Conservation (phyloP, 2,113 vertebrate species). For the Tauraco erythrolophus region DNA sequence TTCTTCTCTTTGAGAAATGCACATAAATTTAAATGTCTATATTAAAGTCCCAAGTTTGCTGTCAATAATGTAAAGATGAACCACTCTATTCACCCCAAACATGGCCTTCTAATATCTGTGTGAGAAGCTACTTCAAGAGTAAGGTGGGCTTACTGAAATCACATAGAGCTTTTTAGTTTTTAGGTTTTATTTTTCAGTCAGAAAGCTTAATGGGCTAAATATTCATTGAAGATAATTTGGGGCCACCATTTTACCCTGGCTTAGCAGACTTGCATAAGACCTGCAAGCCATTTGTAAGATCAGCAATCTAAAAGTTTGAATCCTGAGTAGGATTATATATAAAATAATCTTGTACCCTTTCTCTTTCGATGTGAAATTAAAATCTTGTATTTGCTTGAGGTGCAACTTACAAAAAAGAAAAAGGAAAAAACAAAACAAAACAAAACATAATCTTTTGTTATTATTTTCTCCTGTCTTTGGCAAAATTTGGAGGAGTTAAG, state of each 20-base stretch:
- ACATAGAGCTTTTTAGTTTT: neutral
- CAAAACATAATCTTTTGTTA: too few relatives aligned
- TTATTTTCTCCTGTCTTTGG: too few relatives aligned
- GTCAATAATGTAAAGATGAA: neutral
- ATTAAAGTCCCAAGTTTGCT: neutral
- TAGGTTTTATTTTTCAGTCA: neutral
- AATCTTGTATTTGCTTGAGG: neutral
- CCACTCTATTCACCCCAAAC: accelerated
- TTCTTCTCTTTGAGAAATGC: neutral
- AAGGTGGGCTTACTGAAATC: neutral
- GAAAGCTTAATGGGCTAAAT: neutral
- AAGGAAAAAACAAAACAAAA: neutral
- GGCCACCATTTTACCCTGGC: neutral
- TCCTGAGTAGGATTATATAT: neutral
- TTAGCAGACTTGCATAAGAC: neutral
- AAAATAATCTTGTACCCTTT: neutral
- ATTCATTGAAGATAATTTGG: neutral
- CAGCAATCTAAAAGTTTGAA: neutral
- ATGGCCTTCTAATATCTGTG: accelerated
- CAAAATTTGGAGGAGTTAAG: neutral
- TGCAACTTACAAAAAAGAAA: neutral
- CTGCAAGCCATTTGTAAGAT: neutral
- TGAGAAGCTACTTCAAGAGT: neutral
- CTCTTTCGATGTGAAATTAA: neutral
- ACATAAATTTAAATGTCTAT: neutral